A percentile compares a stretch with the other conserved stretches of the same genome.
These are phyloP conservation scores for Rafetus swinhoei DNA, from an alignment of 2,113 vertebrate genomes.

Conservation along the genomic window DNA sequence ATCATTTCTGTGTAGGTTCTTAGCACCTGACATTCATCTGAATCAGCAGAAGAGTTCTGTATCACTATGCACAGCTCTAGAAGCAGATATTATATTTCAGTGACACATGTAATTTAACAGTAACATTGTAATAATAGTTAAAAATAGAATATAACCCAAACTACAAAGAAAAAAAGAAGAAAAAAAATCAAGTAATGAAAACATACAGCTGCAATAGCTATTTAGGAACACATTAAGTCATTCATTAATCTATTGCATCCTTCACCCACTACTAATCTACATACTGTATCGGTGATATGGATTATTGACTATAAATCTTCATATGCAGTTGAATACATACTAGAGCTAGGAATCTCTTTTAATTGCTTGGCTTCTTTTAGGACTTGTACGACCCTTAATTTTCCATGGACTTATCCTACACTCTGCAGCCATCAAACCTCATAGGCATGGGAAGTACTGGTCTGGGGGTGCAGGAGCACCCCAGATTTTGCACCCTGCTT, in stretches of 20 bases:
- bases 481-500: too few species aligned
- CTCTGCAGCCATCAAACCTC: background rate
- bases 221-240: background rate
- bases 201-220: background rate
- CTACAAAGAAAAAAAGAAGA: background rate
- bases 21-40: background rate
- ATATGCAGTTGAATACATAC: background rate
- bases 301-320: background rate
- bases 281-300: background rate
- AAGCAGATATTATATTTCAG: background rate
- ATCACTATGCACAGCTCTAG: background rate
- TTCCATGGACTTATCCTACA: background rate
- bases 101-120: background rate
- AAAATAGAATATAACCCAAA: background rate
- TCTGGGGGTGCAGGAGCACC: too few species aligned
- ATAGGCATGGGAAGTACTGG: too few species aligned
- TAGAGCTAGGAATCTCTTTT: background rate
- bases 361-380: background rate
- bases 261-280: background rate
- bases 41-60: background rate
- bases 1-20: background rate
- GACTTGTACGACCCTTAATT: background rate
- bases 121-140: background rate
- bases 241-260: constrained; percentile 9
- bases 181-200: background rate